Evolutionary conservation across 2,888 invertebrate genomes (phyloP).

Genomic region (Nomada flava): DNA sequence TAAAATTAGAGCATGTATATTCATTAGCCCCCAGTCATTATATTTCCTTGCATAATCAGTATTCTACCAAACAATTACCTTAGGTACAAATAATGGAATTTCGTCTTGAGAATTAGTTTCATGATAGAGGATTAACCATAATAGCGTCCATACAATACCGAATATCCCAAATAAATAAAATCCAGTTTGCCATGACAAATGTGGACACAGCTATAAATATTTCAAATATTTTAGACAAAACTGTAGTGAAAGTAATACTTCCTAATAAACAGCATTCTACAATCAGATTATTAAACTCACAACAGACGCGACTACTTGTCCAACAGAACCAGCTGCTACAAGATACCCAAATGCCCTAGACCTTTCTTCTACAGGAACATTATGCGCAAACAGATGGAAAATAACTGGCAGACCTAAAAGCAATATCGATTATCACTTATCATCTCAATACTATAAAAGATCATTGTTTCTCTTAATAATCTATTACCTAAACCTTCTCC

Average conservation of each 20-base stretch:
- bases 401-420: slow-evolving; percentile 89
- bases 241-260: not conserved
- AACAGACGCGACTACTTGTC: slow-evolving; percentile 90
- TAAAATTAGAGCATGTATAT: slow-evolving; percentile 30
- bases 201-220: slow-evolving; percentile 87
- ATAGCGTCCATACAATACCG: slow-evolving; percentile 88
- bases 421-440: slow-evolving; percentile 28
- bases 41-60: not conserved
- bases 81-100: slow-evolving; percentile 86
- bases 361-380: slow-evolving; percentile 89
- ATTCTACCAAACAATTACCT: slow-evolving; percentile 79
- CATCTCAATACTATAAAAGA: not conserved
- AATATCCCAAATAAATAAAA: slow-evolving; percentile 89
- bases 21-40: not conserved
- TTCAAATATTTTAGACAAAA: not conserved
- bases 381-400: slow-evolving; percentile 90
- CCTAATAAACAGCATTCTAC: not conserved
- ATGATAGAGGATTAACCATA: slow-evolving; percentile 88
- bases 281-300: slow-evolving; percentile 82
- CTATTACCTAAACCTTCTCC: slow-evolving; percentile 90
- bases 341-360: slow-evolving; percentile 90
- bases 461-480: not conserved
- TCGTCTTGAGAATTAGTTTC: slow-evolving; percentile 86
- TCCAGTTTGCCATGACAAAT: slow-evolving; percentile 88
- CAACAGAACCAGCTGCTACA: slow-evolving; percentile 90